Evolutionary conservation across 2,797 vertebrate genomes (phyloP).

Genomic region (Pristis pectinata): DNA sequence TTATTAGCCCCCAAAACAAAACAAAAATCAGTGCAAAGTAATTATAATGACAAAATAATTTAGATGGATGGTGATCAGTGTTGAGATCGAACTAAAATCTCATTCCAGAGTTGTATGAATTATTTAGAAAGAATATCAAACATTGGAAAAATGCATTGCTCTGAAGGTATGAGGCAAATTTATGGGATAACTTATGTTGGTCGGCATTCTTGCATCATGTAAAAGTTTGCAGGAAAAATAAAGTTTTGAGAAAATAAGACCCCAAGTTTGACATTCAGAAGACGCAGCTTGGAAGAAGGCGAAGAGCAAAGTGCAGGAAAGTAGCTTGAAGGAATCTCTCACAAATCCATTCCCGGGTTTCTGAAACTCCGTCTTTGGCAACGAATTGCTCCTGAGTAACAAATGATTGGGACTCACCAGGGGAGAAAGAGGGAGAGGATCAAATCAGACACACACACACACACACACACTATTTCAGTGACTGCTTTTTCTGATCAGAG

Average conservation of each 20-base stretch:
- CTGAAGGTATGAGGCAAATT: background rate
- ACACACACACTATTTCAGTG: background rate
- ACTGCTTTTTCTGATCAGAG: background rate
- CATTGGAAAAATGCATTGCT: background rate
- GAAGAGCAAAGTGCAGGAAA: no score
- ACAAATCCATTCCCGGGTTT: constrained; percentile 4
- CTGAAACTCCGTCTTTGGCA: background rate
- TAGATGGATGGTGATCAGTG: no score
- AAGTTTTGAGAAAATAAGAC: background rate
- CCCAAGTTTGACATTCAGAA: background rate
- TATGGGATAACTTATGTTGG: background rate
- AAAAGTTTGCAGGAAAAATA: no score
- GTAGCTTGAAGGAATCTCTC: no score
- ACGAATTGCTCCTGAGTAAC: background rate
- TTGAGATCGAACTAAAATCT: no score
- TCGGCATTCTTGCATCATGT: background rate
- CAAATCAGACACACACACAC: background rate
- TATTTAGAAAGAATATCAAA: background rate
- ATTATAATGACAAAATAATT: background rate
- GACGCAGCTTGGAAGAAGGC: background rate
- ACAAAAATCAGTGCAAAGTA: background rate
- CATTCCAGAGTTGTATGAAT: background rate
- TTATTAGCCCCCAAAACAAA: background rate
- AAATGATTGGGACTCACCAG: background rate
- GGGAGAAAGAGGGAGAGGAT: background rate